Evolutionary conservation across 2,113 vertebrate species (phyloP).

Genomic region (Barnardius zonarius): DNA sequence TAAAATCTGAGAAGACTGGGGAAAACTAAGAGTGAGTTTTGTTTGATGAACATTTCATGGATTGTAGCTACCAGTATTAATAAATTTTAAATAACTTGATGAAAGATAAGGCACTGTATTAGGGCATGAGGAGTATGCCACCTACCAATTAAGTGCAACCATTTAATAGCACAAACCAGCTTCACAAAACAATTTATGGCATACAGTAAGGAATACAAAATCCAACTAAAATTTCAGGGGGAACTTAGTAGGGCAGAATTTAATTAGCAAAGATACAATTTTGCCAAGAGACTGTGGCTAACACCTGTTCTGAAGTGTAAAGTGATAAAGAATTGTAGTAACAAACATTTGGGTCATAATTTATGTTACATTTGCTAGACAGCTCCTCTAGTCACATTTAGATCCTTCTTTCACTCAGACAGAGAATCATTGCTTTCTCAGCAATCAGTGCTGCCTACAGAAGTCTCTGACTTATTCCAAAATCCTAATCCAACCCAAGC

Average conservation of each 20-base stretch:
- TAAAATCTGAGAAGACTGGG: not conserved
- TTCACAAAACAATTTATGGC: not conserved
- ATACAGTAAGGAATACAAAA: not conserved
- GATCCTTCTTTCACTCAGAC: not conserved
- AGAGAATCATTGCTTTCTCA: not conserved
- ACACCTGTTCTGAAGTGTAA: constrained; percentile 27
- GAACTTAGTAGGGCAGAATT: constrained; percentile 38
- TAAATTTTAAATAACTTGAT: not conserved
- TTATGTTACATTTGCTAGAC: not conserved
- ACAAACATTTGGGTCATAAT: not conserved
- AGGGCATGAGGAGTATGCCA: not conserved
- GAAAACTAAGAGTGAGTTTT: not conserved
- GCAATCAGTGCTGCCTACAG: not conserved
- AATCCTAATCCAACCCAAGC: not conserved
- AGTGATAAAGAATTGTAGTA: not conserved
- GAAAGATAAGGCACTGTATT: not conserved
- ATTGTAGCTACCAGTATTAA: not conserved
- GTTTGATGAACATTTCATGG: not conserved
- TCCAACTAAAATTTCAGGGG: constrained; percentile 34
- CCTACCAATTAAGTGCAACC: not conserved
- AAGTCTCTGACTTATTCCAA: not conserved
- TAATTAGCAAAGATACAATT: constrained; percentile 35
- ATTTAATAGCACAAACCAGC: not conserved
- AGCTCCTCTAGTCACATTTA: not conserved
- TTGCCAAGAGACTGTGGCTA: constrained; percentile 33